Base-by-base conservation (phyloP, 2,888 invertebrate species). In the Conus canariensis region DNA sequence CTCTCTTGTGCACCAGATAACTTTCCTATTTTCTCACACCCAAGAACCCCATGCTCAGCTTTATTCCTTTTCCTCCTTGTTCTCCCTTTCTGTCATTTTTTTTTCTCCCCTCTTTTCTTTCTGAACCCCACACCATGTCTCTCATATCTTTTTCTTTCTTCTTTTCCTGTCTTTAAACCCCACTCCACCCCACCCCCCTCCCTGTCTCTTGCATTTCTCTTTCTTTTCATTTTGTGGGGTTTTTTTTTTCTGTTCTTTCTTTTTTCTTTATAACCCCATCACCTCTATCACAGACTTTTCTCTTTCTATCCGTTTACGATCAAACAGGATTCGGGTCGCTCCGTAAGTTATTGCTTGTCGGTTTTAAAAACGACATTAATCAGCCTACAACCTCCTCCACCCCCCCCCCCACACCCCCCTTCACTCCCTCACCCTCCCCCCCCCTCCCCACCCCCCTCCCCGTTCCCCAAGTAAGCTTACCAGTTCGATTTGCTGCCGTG, bases 281-380 rank as follows among this genome's bases (percentile, higher is more conserved):
- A 16, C n/a, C 85, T 90, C 86, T 4, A 77, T 80, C 22, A n/a
- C 86, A 25, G 30, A 60, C 56, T 70, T 85, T 64, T 70, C 89
- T 85, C 70, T 85, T 59, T 85, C 74, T 70, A 67, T 85, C 67
- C 67, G 56, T 70, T 67, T 45, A 67, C 87, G 56, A 87, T 87
- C 74, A 87, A 87, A 87, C 74, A 22, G 70, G 56, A 19, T 60
- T 87, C 70, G 74, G 87, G 60, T 64, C 87, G 56, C 64, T 22
- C 70, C 60, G 87, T 87, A 87, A 87, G 74, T 87, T 87, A 87
- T 87, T 87, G 87, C 70, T 70, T 67, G 60, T 60, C 64, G 85
- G 60, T 87, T 74, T 87, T 45, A 74, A 74, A 87, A 87, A 19
- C 19, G 70, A 60, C 87, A 87, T 87, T 74, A 87, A 85, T 85